Evolutionary conservation across 2,113 vertebrate genomes (phyloP).

Genomic region (Onychostoma macrolepis): DNA sequence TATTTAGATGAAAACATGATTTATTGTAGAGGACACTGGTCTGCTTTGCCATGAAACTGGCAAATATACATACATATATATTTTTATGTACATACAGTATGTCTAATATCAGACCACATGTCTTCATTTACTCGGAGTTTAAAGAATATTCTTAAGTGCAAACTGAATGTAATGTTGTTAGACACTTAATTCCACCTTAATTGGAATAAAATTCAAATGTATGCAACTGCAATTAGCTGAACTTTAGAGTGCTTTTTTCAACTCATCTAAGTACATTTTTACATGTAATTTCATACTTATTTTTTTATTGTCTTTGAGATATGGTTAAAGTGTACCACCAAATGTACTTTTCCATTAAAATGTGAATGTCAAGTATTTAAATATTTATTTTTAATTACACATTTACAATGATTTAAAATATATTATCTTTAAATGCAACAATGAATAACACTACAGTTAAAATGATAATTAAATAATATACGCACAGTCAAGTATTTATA

Average conservation of each 20-base stretch:
- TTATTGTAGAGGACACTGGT: conserved; percentile 71
- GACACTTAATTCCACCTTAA: neutral
- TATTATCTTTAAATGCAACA: neutral
- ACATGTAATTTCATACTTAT: neutral
- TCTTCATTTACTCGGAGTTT: neutral
- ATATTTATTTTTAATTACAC: neutral
- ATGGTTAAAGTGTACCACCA: neutral
- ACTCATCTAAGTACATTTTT: neutral
- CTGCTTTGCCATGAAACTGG: conserved; percentile 39
- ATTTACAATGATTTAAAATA: neutral
- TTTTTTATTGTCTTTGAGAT: neutral
- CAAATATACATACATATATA: neutral
- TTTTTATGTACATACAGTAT: neutral
- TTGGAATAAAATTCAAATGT: neutral
- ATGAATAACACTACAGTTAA: neutral
- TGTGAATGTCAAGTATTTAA: neutral
- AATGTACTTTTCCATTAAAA: neutral
- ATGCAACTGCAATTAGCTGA: neutral
- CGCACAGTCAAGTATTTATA: neutral
- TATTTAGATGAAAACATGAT: conserved; percentile 83
- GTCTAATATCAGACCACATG: neutral
- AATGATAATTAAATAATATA: neutral
- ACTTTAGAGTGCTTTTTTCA: conserved; percentile 48
- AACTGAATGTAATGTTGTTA: neutral
- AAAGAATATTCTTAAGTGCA: neutral